A percentile compares a stretch with the other conserved stretches of the same genome.
Conservation (phyloP, 2,888 invertebrate species). For the Rhimphoctona megacephalus region DNA sequence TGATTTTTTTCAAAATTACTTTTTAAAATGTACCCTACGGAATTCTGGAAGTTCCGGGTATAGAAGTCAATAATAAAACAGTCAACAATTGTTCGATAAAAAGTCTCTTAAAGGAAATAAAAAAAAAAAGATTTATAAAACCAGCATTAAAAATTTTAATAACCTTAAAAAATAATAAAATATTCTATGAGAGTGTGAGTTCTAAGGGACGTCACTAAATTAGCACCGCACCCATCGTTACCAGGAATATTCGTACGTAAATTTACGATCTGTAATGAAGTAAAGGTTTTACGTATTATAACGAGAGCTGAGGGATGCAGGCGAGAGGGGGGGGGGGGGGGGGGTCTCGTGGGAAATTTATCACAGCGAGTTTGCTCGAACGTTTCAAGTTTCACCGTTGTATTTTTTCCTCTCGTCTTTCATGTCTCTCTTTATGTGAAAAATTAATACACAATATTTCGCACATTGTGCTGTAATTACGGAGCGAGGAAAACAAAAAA, state of each 20-base stretch:
- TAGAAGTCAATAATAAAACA: neutral
- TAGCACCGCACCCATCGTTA: slow-evolving; percentile 42
- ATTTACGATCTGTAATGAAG: slow-evolving; percentile 59
- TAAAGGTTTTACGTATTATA: slow-evolving; percentile 53
- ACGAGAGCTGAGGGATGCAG: neutral
- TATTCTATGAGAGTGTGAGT: neutral
- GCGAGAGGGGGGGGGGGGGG: too few relatives aligned
- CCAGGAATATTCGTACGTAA: slow-evolving; percentile 48
- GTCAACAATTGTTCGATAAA: neutral
- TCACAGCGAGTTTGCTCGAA: slow-evolving; percentile 24
- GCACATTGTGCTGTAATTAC: slow-evolving; percentile 40
- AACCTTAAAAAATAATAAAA: neutral
- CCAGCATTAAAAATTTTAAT: neutral
- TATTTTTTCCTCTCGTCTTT: slow-evolving; percentile 6
- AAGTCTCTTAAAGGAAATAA: neutral
- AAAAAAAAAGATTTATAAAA: neutral
- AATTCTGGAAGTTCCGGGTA: neutral
- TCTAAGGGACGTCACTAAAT: slow-evolving; percentile 18
- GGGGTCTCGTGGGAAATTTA: slow-evolving; percentile 64
- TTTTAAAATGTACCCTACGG: neutral
- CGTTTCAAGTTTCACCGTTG: slow-evolving; percentile 20
- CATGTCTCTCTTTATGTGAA: slow-evolving; percentile 16
- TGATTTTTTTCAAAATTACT: neutral
- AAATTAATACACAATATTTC: slow-evolving; percentile 27
- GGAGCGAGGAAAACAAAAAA: neutral